Conservation (phyloP, 1,140 invertebrate genomes). For the Orussus abietinus region DNA sequence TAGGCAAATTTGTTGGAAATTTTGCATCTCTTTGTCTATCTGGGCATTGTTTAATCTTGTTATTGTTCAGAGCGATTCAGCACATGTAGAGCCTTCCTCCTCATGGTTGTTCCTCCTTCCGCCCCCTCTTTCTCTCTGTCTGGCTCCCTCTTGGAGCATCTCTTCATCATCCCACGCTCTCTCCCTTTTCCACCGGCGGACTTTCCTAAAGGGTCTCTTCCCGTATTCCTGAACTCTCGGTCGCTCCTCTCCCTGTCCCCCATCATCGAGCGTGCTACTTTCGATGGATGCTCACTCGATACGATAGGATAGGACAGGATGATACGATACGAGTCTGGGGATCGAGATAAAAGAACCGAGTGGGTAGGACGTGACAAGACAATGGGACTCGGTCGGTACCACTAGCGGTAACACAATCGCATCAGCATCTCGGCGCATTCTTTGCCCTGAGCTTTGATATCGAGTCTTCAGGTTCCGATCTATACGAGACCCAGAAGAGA, state of each 20-base stretch:
- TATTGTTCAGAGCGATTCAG: no score
- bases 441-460: slow-evolving; percentile 49
- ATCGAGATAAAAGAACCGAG: slow-evolving; percentile 53
- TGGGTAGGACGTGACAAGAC: slow-evolving; percentile 55
- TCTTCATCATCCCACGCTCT: no score
- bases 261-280: slow-evolving; percentile 42
- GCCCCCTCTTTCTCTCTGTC: no score
- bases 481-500: slow-evolving; percentile 3
- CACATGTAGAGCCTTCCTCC: no score
- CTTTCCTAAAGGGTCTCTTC: slow-evolving; percentile 2
- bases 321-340: slow-evolving; percentile 32
- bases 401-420: slow-evolving; percentile 55
- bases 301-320: slow-evolving; percentile 36
- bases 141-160: no score
- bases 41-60: no score
- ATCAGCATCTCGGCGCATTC: slow-evolving; percentile 54
- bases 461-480: slow-evolving; percentile 12
- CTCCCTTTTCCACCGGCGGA: no score
- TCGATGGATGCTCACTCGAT: slow-evolving; percentile 54
- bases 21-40: no score
- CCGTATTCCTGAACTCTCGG: slow-evolving; percentile 13
- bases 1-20: no score
- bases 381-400: slow-evolving; percentile 51
- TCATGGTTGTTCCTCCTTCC: no score
- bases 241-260: slow-evolving; percentile 7